phyloP scores from a whole-genome alignment of 2,888 invertebrate species.

The Odontothrips loti region DNA sequence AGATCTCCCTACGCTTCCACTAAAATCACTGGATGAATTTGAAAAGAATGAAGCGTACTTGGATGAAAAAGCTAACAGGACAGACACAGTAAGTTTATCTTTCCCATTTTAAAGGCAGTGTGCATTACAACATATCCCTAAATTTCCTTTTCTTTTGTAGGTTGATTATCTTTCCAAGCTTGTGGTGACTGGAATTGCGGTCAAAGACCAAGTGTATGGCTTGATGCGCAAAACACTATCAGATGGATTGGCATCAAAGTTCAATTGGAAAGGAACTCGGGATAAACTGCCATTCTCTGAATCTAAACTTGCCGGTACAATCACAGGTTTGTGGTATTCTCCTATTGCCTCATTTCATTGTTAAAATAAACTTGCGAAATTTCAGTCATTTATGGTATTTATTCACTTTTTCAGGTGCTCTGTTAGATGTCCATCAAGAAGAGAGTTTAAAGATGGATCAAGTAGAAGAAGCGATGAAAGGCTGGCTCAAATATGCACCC shows the following conservation, averaged over 20 bases:
- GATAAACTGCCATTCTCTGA: neutral
- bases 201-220: neutral
- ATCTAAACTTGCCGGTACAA: neutral
- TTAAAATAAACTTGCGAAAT: neutral
- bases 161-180: neutral
- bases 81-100: neutral
- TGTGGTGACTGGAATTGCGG: neutral
- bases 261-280: neutral
- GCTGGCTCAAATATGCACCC: too few species aligned
- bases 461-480: too few species aligned
- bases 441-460: too few species aligned
- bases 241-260: neutral
- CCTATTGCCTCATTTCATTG: neutral
- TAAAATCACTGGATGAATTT: neutral
- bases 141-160: neutral
- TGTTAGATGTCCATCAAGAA: neutral
- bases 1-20: neutral
- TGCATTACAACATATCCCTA: neutral
- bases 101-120: neutral
- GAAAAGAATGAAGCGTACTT: neutral
- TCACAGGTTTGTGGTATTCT: neutral
- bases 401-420: neutral
- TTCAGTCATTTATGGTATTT: neutral
- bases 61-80: neutral
- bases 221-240: neutral